Base-by-base conservation (phyloP, 2,113 vertebrate species). In the Ochotona princeps region DNA sequence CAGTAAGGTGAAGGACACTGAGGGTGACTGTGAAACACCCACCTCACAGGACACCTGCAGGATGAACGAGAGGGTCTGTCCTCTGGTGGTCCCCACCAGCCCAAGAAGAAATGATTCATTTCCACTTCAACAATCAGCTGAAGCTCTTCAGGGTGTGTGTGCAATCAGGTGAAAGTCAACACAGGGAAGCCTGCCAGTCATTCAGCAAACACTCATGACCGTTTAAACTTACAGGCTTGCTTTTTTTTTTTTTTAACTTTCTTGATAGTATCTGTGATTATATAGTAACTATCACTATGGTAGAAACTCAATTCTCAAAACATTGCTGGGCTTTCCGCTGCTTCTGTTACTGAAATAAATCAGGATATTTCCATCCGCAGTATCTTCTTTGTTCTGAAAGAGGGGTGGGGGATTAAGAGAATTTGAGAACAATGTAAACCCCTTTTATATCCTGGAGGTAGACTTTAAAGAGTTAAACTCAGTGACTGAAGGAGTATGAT, bases 201-300 rank as follows among this genome's bases (percentile, higher is more conserved):
- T 60, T 95, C 51, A 54, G 91, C 91, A 97, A 97, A 95, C 44
- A 96, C 87, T 97, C 73, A 38, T 20, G 74, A 87, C 70, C 0
- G 25, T 95, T 96, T 70, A 80, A 88, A 69, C 63, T 73, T 69
- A 79, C n/a, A 23, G 15, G 76, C 60, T 51, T 72, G 69, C 38
- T 44, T 23, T 28, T 54, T 82, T 51, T 54, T 30, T 66, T 69
- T 74, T 26, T 23, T 28, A 61, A 88, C 21, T 76, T 83, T 51
- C 38, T 54, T 2, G 78, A 81, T 76, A 82, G 69, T 49, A 78
- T 20, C 61, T 70, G 83, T 26, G 51, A 90, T 69, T 92, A 92
- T 75, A 84, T 54, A 87, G 95, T 28, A 94, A 96, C 91, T 35
- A 91, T 74, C 63, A 65, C 51, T 67, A 84, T 89, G 81, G 87